phyloP scores from a whole-genome alignment of 1,140 invertebrate species.

The Centruroides vittatus region DNA sequence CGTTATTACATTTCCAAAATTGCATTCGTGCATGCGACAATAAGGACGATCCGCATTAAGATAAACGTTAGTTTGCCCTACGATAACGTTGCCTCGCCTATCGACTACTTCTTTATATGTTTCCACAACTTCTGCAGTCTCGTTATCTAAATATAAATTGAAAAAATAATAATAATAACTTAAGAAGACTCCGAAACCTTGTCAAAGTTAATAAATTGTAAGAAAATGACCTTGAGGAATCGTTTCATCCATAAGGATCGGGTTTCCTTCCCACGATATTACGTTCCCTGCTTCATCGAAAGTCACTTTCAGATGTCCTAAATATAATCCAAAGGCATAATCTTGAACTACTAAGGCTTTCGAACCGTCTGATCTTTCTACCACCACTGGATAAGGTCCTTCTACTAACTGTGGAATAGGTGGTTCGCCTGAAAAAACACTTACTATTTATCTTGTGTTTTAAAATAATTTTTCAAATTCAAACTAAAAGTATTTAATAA shows the following conservation, averaged over 20 bases:
- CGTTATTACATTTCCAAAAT: constrained; percentile 64
- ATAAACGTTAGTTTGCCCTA: constrained; percentile 23
- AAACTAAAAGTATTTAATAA: too few species aligned
- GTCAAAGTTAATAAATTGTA: too few species aligned
- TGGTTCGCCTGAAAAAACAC: constrained; percentile 27
- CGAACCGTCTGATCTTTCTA: constrained; percentile 51
- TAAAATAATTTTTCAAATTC: too few species aligned
- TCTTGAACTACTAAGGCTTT: constrained; percentile 76
- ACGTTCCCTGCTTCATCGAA: constrained; percentile 66
- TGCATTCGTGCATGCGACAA: constrained; percentile 61
- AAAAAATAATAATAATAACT: too few species aligned
- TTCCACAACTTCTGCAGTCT: constrained; percentile 45
- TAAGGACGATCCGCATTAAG: constrained; percentile 31
- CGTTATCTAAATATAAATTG: constrained; percentile 34
- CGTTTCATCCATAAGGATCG: constrained; percentile 53
- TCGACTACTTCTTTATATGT: constrained; percentile 41
- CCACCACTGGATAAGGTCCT: constrained; percentile 59
- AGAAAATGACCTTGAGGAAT: constrained; percentile 29
- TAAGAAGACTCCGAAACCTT: too few species aligned
- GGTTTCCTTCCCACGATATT: constrained; percentile 49
- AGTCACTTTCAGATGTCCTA: constrained; percentile 55
- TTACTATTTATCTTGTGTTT: too few species aligned
- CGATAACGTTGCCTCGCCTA: constrained; percentile 33
- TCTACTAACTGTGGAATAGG: constrained; percentile 50
- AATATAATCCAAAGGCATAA: constrained; percentile 80